phyloP scores from a whole-genome alignment of 2,797 vertebrate species.

The Sebastiscus tertius region DNA sequence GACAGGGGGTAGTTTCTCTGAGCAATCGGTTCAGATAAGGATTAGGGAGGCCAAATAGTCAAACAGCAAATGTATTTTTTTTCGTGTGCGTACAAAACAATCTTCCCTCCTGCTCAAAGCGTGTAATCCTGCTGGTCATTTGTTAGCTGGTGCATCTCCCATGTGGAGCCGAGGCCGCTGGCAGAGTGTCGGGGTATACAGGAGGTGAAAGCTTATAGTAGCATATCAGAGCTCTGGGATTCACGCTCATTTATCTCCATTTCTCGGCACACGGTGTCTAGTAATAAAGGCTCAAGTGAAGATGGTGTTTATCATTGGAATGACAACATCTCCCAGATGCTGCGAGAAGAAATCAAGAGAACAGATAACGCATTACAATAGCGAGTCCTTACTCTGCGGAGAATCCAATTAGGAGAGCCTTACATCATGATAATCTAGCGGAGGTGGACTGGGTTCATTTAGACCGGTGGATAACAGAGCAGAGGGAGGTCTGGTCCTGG shows the following conservation, averaged over 20 bases:
- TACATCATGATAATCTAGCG: slow-evolving; percentile 78
- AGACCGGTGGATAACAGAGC: slow-evolving; percentile 69
- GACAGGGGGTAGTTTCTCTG: slow-evolving; percentile 45
- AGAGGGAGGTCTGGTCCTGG: slow-evolving; percentile 73
- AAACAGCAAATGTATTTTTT: slow-evolving; percentile 51
- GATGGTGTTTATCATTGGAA: slow-evolving; percentile 83
- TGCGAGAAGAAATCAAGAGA: slow-evolving; percentile 74
- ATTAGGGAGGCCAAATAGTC: slow-evolving; percentile 68
- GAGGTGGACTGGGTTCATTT: slow-evolving; percentile 77
- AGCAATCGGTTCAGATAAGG: slow-evolving; percentile 70
- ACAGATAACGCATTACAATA: slow-evolving; percentile 79
- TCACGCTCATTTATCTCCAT: slow-evolving; percentile 84
- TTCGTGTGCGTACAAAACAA: slow-evolving; percentile 62
- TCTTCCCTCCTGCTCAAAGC: slow-evolving; percentile 67
- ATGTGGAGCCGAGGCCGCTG: slow-evolving; percentile 66
- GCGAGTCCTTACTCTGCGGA: slow-evolving; percentile 74
- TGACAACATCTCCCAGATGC: slow-evolving; percentile 83
- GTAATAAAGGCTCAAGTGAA: slow-evolving; percentile 84
- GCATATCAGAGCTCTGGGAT: slow-evolving; percentile 77
- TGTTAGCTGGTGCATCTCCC: slow-evolving; percentile 75
- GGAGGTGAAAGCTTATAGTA: slow-evolving; percentile 78
- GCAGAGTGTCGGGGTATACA: slow-evolving; percentile 59
- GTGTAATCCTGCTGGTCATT: slow-evolving; percentile 78
- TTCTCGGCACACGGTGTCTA: slow-evolving; percentile 74
- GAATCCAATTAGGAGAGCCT: slow-evolving; percentile 78